Evolutionary conservation across 2,888 invertebrate species (phyloP).

Genomic region (Caenorhabditis sp.): DNA sequence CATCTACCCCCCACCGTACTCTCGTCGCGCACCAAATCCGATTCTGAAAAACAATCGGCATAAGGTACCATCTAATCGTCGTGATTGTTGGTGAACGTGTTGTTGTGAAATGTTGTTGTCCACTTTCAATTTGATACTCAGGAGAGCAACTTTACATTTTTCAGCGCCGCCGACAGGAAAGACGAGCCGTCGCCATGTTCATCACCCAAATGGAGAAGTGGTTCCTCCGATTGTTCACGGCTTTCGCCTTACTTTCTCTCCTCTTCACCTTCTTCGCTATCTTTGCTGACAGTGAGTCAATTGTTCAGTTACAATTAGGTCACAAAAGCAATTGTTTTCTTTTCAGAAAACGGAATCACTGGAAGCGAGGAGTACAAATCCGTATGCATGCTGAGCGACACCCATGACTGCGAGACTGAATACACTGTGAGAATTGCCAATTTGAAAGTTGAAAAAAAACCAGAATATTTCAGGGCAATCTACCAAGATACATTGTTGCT

Average conservation of each 20-base stretch:
- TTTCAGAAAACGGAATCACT: slow-evolving; percentile 35
- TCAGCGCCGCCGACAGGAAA: background rate
- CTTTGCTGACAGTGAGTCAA: slow-evolving; percentile 32
- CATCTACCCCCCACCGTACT: background rate
- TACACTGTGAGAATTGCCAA: slow-evolving; percentile 6
- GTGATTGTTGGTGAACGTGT: background rate
- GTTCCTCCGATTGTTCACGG: slow-evolving; percentile 14
- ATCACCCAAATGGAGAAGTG: slow-evolving; percentile 16
- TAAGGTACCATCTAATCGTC: slow-evolving; percentile 1
- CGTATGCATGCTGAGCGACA: slow-evolving; percentile 26
- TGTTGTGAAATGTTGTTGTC: background rate
- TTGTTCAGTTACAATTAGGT: no score
- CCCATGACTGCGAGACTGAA: slow-evolving; percentile 22
- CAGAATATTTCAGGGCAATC: background rate
- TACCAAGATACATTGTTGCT: slow-evolving; percentile 7
- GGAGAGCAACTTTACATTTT: background rate
- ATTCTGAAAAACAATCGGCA: background rate
- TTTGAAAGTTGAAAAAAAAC: background rate
- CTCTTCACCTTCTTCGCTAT: slow-evolving; percentile 5
- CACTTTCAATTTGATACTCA: no score
- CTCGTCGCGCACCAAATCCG: background rate
- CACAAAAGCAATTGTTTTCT: background rate
- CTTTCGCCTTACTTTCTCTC: background rate
- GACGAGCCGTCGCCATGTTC: slow-evolving; percentile 4
- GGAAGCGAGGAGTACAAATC: slow-evolving; percentile 20